Evolutionary conservation across 2,888 invertebrate species (phyloP).

Genomic region (Agrotis ipsilon): DNA sequence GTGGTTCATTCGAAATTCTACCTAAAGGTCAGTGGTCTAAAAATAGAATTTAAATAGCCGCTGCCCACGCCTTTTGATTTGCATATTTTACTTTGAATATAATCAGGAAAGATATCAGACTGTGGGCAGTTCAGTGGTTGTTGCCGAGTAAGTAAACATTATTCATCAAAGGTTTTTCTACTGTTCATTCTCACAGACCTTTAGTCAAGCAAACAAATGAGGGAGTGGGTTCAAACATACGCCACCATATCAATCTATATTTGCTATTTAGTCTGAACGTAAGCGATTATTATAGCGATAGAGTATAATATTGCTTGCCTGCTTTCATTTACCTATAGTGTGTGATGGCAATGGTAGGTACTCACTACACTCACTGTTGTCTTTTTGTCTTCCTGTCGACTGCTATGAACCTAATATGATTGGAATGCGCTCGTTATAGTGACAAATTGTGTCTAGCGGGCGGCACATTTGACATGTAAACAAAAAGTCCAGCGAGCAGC

Average conservation of each 20-base stretch:
- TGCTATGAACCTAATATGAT: too few species aligned
- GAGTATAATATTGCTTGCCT: too few species aligned
- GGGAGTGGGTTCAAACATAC: background rate
- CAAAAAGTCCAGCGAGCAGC: too few species aligned
- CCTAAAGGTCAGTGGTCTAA: conserved; percentile 10
- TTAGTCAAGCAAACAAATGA: background rate
- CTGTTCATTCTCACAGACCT: background rate
- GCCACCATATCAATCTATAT: background rate
- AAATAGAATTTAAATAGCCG: conserved; percentile 1
- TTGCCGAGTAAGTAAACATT: conserved; percentile 14
- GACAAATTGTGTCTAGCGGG: too few species aligned
- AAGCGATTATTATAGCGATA: background rate
- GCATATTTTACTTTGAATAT: conserved; percentile 15
- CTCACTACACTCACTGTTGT: too few species aligned
- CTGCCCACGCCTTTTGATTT: conserved; percentile 5
- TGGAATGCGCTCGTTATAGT: too few species aligned
- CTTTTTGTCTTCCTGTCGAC: too few species aligned
- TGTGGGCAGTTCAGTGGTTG: background rate
- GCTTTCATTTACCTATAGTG: too few species aligned
- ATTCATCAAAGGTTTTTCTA: conserved; percentile 25
- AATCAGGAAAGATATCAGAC: conserved; percentile 5
- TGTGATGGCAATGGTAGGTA: too few species aligned
- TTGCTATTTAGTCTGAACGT: background rate
- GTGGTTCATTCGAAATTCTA: conserved; percentile 17
- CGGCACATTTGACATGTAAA: too few species aligned